Evolutionary conservation across 2,113 vertebrate genomes (phyloP), one percentile per base, ranked within the genome.

Genomic region (human): DNA sequence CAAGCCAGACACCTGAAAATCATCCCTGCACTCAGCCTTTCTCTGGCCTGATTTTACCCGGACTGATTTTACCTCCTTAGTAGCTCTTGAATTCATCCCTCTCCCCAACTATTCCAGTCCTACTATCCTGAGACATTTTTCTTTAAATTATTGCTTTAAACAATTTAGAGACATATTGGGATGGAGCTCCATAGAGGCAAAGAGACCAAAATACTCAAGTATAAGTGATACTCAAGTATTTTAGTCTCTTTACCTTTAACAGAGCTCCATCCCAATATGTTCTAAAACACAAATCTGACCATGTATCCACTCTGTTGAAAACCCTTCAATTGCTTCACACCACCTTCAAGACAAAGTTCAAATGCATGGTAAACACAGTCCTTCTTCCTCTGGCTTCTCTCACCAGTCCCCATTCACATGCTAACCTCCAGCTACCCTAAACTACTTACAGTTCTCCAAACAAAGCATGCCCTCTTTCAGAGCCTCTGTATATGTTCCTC

Each of bases 361-460:
- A 94, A 95, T 11, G 16, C 20, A 48, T 17, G 55, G 50, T n/a
- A 84, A 94, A 95, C 78, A 97, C 43, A 82, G 59, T 38, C n/a
- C 38, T 87, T 88, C 40, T 76, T 89, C n/a, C 80, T 80, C 32
- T 27, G 79, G 52, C n/a, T 96, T 97, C 68, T 97, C 68, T 86
- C 70, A 68, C 32, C 30, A 75, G 40, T 40, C 48, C 22, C 52
- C 38, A 93, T 75, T 93, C 61, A 82, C 27, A 93, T 20, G 59
- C 79, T 86, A 82, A 89, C 38, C 52, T 82, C 93, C 27, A 70
- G 64, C 23, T 89, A 90, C 32, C 57, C 32, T 64, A 86, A 89
- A 68, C 64, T 93, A 92, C 66, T 94, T 86, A 55, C 18, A 91
- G 68, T 79, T 84, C 43, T 95, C 80, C 70, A 82, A 93, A 96